Conservation (phyloP, 1,140 invertebrate species). For the Belonocnema kinseyi region DNA sequence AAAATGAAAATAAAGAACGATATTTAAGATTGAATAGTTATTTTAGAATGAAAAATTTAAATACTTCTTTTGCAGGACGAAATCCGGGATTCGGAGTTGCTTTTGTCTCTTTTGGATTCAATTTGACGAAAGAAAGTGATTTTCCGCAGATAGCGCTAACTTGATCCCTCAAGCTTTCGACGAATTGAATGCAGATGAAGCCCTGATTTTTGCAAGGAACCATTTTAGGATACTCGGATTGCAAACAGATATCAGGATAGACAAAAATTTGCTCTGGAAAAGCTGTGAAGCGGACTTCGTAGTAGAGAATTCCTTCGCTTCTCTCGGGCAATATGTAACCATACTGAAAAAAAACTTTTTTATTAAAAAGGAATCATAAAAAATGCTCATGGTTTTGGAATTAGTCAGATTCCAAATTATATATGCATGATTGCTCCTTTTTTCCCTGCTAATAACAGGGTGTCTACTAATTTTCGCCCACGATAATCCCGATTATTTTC, state of each 20-base stretch:
- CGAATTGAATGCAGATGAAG: not conserved
- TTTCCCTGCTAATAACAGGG: not conserved
- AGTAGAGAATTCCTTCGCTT: constrained; percentile 44
- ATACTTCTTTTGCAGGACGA: not conserved
- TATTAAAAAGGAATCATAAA: constrained; percentile 2
- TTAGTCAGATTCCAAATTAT: not conserved
- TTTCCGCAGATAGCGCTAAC: not conserved
- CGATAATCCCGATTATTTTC: too few relatives aligned
- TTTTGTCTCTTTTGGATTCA: not conserved
- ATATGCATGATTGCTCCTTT: not conserved
- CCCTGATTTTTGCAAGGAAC: not conserved
- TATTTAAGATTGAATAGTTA: not conserved
- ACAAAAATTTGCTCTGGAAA: constrained; percentile 32
- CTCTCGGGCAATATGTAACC: constrained; percentile 56
- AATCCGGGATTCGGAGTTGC: not conserved
- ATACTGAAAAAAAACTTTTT: constrained; percentile 46
- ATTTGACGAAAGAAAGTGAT: not conserved
- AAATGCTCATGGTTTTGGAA: not conserved
- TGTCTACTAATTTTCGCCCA: too few relatives aligned
- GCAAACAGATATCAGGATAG: constrained; percentile 42
- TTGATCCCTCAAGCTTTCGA: not conserved
- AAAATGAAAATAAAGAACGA: not conserved
- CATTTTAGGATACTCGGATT: not conserved
- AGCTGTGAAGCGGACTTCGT: constrained; percentile 38
- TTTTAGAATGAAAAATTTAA: not conserved